A percentile compares a stretch with the other conserved stretches of the same genome.
phyloP scores from a whole-genome alignment of 2,797 vertebrate species.

The Poecilia gillii region DNA sequence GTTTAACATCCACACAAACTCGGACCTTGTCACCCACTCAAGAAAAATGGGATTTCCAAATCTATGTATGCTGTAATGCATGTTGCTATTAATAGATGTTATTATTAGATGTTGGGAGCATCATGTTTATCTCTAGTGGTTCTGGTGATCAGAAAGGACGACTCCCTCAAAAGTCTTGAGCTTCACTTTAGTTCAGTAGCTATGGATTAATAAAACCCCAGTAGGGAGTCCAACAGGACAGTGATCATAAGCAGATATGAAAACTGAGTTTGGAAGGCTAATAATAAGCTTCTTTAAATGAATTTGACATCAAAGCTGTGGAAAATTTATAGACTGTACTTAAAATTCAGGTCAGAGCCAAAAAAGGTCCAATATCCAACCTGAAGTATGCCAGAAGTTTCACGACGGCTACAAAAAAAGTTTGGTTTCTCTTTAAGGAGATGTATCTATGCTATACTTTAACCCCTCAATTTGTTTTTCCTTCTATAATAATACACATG shows the following conservation, averaged over 20 bases:
- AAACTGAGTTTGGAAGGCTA: neutral
- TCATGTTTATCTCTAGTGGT: neutral
- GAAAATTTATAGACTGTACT: neutral
- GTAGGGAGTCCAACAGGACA: neutral
- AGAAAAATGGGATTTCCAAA: neutral
- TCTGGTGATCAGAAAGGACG: neutral
- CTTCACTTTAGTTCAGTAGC: neutral
- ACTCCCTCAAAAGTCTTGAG: neutral
- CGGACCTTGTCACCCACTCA: neutral
- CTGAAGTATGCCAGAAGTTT: neutral
- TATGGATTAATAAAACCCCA: neutral
- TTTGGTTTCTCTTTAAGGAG: neutral
- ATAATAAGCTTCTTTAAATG: neutral
- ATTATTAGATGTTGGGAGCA: neutral
- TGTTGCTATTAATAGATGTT: neutral
- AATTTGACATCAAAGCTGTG: neutral
- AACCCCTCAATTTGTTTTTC: neutral
- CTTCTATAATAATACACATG: neutral
- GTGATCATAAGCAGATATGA: neutral
- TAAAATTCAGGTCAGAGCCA: neutral
- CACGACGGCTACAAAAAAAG: neutral
- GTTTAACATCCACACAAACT: neutral
- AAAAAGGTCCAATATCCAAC: neutral
- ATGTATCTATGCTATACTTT: neutral
- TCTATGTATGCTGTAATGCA: neutral